These are phyloP conservation scores for Petrocephalus schoutedeni DNA, from an alignment of 2,797 vertebrate species.

Conservation along the genomic window DNA sequence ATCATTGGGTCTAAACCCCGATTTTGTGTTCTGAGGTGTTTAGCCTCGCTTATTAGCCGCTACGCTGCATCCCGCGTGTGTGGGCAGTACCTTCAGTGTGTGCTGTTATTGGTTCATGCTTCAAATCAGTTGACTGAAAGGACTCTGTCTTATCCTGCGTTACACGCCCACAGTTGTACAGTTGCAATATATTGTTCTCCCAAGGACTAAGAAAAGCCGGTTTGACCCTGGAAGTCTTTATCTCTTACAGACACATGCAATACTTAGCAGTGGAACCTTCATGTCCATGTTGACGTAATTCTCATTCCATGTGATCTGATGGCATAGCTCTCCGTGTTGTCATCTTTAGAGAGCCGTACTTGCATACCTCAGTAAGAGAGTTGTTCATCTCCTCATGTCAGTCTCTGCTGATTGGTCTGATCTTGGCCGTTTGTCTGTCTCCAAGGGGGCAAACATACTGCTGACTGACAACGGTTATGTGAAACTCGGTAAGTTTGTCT, in stretches of 20 bases:
- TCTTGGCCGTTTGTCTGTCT: slow-evolving; percentile 37
- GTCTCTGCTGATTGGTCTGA: neutral
- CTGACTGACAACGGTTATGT: slow-evolving; percentile 95
- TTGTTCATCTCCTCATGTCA: neutral
- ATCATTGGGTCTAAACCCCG: neutral
- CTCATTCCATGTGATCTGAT: neutral
- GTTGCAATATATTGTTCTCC: neutral
- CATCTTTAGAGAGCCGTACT: neutral
- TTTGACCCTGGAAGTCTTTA: neutral
- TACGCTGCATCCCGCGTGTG: neutral
- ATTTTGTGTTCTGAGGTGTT: neutral
- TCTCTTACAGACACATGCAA: neutral
- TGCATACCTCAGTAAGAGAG: neutral
- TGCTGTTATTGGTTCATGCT: neutral
- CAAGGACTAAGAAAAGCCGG: neutral
- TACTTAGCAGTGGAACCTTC: neutral
- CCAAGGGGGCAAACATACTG: slow-evolving; percentile 95
- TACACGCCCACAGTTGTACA: neutral
- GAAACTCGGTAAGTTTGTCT: slow-evolving; percentile 79
- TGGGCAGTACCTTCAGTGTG: neutral
- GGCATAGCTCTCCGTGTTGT: neutral
- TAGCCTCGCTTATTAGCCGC: neutral
- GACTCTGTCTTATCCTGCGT: neutral
- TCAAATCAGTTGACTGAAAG: neutral
- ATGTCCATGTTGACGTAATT: neutral